These are phyloP conservation scores for Epistrophella euchroma DNA, from an alignment of 2,888 invertebrate genomes.

Conservation along the genomic window DNA sequence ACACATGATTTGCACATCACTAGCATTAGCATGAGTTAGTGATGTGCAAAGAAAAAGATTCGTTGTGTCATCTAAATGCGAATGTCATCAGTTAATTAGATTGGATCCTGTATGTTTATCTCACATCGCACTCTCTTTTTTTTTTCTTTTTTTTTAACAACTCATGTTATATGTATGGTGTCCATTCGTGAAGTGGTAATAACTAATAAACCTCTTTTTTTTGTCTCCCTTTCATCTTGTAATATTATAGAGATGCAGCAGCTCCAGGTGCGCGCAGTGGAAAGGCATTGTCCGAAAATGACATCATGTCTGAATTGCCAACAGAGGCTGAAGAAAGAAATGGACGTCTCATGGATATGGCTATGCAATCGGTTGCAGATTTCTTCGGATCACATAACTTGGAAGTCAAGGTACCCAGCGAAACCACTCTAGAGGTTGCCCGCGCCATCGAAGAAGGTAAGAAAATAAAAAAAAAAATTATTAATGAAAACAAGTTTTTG, in stretches of 20 bases:
- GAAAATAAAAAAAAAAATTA: not conserved
- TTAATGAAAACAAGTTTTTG: conserved; percentile 37
- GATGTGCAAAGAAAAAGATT: too few species aligned
- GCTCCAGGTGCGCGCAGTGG: conserved; percentile 81
- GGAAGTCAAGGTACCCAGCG: conserved; percentile 89
- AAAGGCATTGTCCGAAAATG: conserved; percentile 84
- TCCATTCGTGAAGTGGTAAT: conserved; percentile 37
- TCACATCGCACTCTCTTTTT: too few species aligned
- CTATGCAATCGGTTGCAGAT: conserved; percentile 85
- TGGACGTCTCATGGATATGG: conserved; percentile 85
- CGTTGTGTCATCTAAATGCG: too few species aligned
- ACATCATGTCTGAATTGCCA: conserved; percentile 85
- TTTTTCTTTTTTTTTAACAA: not conserved
- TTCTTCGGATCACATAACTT: conserved; percentile 87
- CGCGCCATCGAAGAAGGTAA: conserved; percentile 91
- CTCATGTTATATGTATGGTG: conserved; percentile 13
- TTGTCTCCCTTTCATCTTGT: conserved; percentile 59
- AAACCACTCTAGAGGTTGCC: conserved; percentile 87
- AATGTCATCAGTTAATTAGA: too few species aligned
- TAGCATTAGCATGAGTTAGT: too few species aligned
- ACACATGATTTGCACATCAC: too few species aligned
- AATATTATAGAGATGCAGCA: conserved; percentile 81
- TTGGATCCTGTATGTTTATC: too few species aligned
- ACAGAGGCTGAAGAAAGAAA: conserved; percentile 85
- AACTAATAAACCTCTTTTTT: conserved; percentile 2